These are phyloP conservation scores for Ecdyonurus torrentis DNA, from an alignment of 2,888 invertebrate species.

Conservation along the genomic window DNA sequence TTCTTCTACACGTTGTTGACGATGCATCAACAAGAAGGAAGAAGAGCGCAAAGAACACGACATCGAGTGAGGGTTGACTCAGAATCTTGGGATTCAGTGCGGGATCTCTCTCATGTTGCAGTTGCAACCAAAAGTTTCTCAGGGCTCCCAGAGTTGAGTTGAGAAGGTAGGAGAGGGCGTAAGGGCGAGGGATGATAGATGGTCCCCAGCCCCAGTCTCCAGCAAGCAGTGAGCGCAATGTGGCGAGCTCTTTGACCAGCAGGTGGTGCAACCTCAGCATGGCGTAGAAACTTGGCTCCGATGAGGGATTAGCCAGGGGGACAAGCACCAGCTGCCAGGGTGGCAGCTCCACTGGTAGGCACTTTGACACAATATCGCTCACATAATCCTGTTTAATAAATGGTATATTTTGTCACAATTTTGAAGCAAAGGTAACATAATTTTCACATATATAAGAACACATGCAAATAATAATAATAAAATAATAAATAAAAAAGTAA, in stretches of 20 bases:
- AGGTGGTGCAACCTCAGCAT: constrained; percentile 60
- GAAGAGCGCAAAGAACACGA: not conserved
- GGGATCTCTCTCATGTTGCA: not conserved
- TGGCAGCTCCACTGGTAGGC: constrained; percentile 49
- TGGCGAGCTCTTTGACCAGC: constrained; percentile 13
- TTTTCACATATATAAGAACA: not conserved
- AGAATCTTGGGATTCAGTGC: not conserved
- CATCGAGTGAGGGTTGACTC: not conserved
- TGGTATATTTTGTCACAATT: not conserved
- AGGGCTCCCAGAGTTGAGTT: no score
- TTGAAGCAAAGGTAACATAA: not conserved
- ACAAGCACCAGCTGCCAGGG: constrained; percentile 72
- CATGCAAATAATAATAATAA: not conserved
- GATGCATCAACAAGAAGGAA: not conserved
- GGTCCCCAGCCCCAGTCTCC: constrained; percentile 2
- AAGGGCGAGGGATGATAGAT: not conserved
- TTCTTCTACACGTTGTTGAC: not conserved
- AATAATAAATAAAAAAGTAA: not conserved
- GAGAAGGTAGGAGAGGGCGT: constrained; percentile 3
- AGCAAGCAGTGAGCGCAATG: not conserved
- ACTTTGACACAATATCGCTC: constrained; percentile 60
- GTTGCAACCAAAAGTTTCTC: no score
- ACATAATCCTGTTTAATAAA: constrained; percentile 47
- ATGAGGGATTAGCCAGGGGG: constrained; percentile 27
- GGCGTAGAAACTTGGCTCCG: constrained; percentile 44